Percentiles rank a stretch among this genome's conserved stretches.
Evolutionary conservation across 2,888 invertebrate species (phyloP).

Genomic region (Drosophila affinis): DNA sequence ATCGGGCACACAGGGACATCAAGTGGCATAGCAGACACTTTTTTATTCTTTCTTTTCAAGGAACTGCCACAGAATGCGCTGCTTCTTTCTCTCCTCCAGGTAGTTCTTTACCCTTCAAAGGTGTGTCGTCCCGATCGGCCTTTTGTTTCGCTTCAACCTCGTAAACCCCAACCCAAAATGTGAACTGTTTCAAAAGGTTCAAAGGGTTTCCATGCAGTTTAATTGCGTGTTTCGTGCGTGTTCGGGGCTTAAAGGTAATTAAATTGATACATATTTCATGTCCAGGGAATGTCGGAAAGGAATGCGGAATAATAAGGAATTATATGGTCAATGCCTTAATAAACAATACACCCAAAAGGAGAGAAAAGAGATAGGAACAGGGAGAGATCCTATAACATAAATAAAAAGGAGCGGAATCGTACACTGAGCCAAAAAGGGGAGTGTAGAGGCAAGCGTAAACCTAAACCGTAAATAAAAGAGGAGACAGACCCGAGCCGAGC

Average conservation of each 20-base stretch:
- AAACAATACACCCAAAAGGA: neutral
- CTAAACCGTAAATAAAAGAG: neutral
- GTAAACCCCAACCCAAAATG: neutral
- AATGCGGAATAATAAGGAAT: slow-evolving; percentile 24
- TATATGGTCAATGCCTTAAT: slow-evolving; percentile 39
- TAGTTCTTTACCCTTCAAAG: slow-evolving; percentile 43
- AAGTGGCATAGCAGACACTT: slow-evolving; percentile 11
- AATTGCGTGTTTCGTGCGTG: slow-evolving; percentile 61
- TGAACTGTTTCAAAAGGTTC: slow-evolving; percentile 38
- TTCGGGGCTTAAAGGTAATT: slow-evolving; percentile 67
- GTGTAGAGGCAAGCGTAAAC: slow-evolving; percentile 1
- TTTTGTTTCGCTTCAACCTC: slow-evolving; percentile 1
- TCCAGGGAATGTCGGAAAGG: slow-evolving; percentile 13
- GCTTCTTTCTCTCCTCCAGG: slow-evolving; percentile 45
- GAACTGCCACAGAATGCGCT: slow-evolving; percentile 60
- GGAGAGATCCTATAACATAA: neutral
- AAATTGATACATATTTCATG: slow-evolving; percentile 62
- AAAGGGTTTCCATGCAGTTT: slow-evolving; percentile 48
- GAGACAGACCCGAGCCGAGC: neutral
- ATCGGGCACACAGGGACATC: slow-evolving; percentile 7
- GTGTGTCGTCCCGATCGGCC: slow-evolving; percentile 13
- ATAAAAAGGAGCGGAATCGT: neutral
- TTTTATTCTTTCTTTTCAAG: slow-evolving; percentile 38
- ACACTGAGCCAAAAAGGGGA: neutral
- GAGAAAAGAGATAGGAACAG: neutral